phyloP scores from a whole-genome alignment of 1,140 invertebrate species.

The Drosophila setifemur region DNA sequence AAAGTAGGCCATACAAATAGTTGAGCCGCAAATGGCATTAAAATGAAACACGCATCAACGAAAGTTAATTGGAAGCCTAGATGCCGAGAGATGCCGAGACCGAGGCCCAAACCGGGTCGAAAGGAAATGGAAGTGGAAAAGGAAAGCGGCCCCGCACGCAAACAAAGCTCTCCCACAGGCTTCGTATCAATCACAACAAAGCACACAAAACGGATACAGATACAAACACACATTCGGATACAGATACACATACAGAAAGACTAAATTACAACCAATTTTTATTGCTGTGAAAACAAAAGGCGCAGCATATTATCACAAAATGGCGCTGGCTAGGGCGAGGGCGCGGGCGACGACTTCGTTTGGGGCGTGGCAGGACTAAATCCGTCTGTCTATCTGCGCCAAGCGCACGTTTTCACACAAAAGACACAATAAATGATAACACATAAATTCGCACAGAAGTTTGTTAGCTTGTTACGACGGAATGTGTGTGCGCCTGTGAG shows the following conservation, averaged over 20 bases:
- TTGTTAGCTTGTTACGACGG: neutral
- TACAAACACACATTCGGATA: conserved; percentile 6
- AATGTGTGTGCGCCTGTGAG: conserved; percentile 14
- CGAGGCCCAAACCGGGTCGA: no score
- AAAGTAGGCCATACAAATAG: conserved; percentile 69
- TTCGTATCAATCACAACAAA: conserved; percentile 68
- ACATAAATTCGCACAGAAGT: conserved; percentile 71
- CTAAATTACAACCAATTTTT: conserved; percentile 80
- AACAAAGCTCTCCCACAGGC: conserved; percentile 51
- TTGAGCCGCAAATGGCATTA: conserved; percentile 41
- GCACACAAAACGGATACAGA: conserved; percentile 31
- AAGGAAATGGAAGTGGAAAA: neutral
- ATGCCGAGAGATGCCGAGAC: conserved; percentile 17
- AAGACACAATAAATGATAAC: conserved; percentile 80
- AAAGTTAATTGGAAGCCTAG: conserved; percentile 74
- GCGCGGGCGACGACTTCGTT: conserved; percentile 16
- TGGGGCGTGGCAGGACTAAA: conserved; percentile 55
- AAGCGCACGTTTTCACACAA: conserved; percentile 71
- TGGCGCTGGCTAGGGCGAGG: conserved; percentile 52
- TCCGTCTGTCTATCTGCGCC: conserved; percentile 24
- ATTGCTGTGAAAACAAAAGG: conserved; percentile 78
- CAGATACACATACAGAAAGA: conserved; percentile 17
- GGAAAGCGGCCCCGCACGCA: conserved; percentile 9
- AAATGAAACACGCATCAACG: conserved; percentile 73
- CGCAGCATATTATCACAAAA: conserved; percentile 78